Percentiles rank a stretch among this genome's conserved stretches.
These are phyloP conservation scores for Lepilemur septentrionalis DNA, from an alignment of 2,797 vertebrate species.

Conservation along the genomic window DNA sequence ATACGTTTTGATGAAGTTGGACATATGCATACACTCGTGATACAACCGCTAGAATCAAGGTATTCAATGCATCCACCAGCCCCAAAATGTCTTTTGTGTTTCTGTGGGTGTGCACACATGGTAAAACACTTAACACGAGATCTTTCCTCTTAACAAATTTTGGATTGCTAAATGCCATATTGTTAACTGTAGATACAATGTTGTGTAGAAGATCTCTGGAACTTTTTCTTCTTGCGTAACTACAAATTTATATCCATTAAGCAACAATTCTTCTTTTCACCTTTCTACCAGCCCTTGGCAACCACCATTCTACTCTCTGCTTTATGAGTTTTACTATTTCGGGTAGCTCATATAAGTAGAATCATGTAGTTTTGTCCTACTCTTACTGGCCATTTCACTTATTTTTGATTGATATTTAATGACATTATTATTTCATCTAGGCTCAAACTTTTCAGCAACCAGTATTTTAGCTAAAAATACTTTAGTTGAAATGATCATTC, in stretches of 20 bases:
- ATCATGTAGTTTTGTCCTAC: neutral
- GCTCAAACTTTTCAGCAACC: neutral
- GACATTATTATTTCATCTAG: neutral
- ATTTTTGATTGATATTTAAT: neutral
- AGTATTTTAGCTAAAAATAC: neutral
- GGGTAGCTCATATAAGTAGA: neutral
- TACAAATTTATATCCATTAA: neutral
- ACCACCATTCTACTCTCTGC: neutral
- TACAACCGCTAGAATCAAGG: neutral
- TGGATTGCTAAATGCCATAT: neutral
- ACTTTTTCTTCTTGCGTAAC: neutral
- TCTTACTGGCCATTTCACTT: neutral
- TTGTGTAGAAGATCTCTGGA: neutral
- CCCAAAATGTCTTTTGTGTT: neutral
- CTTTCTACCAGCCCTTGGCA: neutral
- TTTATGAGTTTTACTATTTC: neutral
- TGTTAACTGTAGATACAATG: neutral
- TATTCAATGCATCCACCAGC: neutral
- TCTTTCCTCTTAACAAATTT: neutral
- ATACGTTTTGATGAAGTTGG: neutral
- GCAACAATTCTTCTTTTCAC: neutral
- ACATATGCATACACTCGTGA: neutral
- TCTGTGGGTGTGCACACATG: neutral
- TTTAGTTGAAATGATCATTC: neutral
- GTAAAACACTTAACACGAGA: neutral